These are phyloP conservation scores for Drosophila sordidapex DNA, from an alignment of 2,888 invertebrate genomes.

Conservation along the genomic window DNA sequence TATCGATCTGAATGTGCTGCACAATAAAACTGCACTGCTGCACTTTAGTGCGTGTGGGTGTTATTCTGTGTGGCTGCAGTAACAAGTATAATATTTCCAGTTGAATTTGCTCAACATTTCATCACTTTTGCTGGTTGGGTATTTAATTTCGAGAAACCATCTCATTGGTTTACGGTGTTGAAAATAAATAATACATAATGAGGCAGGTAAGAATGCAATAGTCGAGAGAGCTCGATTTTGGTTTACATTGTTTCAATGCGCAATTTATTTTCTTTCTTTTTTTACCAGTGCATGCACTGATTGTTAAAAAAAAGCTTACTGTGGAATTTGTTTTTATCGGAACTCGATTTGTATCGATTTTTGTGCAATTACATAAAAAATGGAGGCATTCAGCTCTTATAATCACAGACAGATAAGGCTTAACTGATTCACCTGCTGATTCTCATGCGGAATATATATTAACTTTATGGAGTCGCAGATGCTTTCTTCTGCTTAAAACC, in stretches of 20 bases:
- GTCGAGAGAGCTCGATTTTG: not conserved
- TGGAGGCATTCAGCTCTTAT: not conserved
- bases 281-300: not conserved
- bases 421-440: not conserved
- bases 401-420: not conserved
- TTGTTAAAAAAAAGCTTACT: not conserved
- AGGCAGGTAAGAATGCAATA: not conserved
- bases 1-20: constrained; percentile 8
- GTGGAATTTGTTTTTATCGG: not conserved
- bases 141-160: not conserved
- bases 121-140: not conserved
- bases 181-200: not conserved
- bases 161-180: too few relatives aligned
- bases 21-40: not conserved
- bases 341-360: not conserved
- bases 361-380: not conserved
- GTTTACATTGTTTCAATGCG: not conserved
- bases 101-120: not conserved
- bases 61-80: not conserved
- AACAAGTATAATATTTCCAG: not conserved
- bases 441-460: not conserved
- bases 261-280: not conserved
- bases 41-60: not conserved
- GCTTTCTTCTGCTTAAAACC: not conserved
- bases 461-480: not conserved